Base-by-base conservation (phyloP, 2,888 invertebrate species). In the Nowickia ferox region DNA sequence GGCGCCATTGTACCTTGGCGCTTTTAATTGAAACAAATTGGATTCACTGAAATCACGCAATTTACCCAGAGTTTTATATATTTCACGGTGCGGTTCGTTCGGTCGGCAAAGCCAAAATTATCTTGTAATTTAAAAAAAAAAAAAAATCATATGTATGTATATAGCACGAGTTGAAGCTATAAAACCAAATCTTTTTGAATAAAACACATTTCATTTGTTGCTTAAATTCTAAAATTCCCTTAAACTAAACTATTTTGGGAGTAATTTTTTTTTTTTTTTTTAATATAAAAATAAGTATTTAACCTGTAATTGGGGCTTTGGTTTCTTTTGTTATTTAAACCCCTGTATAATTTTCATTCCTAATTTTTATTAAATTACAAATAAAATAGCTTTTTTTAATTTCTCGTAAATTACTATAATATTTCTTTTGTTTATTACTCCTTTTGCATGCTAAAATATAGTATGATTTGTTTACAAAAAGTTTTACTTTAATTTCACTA, bases 121-220 rank as follows among this genome's bases (percentile, higher is more conserved):
- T n/a, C n/a, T n/a, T n/a, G n/a, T n/a, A n/a, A n/a, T n/a, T n/a
- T n/a, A n/a, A n/a, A n/a, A n/a, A n/a, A n/a, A n/a, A n/a, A n/a
- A n/a, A n/a, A n/a, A n/a, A n/a, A n/a, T n/a, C n/a, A n/a, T n/a
- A n/a, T n/a, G n/a, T n/a, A n/a, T n/a, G n/a, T n/a, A n/a, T n/a
- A n/a, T n/a, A n/a, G n/a, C n/a, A n/a, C n/a, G n/a, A n/a, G n/a
- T n/a, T n/a, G n/a, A n/a, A n/a, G n/a, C n/a, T n/a, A 30, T 30
- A 6, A 30, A 30, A 30, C 30, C 6, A 30, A 30, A 30, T 6
- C 30, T 30, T 30, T 30, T 30, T 19, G 51, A 17, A 17, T 63
- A 44, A 51, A 81, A 81, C 77, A 72, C 84, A 84, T 85, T 85
- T 85, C 72, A 81, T 81, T 85, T 78, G 61, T 77, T 44, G 51